phyloP scores from a whole-genome alignment of 2,888 invertebrate genomes.

The Brachyopa scutellaris region DNA sequence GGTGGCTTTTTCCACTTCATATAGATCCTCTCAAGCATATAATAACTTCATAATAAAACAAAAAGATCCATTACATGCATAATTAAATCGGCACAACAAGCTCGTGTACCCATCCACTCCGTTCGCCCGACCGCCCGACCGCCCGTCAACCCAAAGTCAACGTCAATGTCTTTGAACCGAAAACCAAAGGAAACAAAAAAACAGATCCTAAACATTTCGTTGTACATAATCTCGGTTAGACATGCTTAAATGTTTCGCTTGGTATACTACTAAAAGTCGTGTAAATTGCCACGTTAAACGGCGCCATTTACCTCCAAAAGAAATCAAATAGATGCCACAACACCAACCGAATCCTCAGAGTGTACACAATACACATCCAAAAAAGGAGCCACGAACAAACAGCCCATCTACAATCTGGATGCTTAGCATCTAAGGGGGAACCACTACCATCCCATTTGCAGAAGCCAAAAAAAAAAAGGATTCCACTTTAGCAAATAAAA shows the following conservation, averaged over 20 bases:
- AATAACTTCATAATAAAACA: slow-evolving; percentile 31
- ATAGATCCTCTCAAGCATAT: slow-evolving; percentile 12
- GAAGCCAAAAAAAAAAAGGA: slow-evolving; percentile 19
- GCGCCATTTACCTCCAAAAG: slow-evolving; percentile 11
- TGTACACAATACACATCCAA: slow-evolving; percentile 2
- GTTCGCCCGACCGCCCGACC: too few species aligned
- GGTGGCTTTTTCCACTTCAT: slow-evolving; percentile 4
- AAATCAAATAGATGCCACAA: slow-evolving; percentile 15
- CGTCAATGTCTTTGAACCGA: background rate
- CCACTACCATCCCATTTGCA: slow-evolving; percentile 8
- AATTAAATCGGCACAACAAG: slow-evolving; percentile 23
- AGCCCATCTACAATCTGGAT: slow-evolving; percentile 18
- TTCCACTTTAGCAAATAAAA: slow-evolving; percentile 49
- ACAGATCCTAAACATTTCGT: background rate
- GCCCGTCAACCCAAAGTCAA: background rate
- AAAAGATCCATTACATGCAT: slow-evolving; percentile 36
- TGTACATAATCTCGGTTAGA: slow-evolving; percentile 21
- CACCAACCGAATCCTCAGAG: slow-evolving; percentile 10
- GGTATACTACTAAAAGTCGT: slow-evolving; percentile 30
- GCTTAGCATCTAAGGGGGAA: slow-evolving; percentile 24
- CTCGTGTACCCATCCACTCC: background rate
- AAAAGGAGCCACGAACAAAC: slow-evolving; percentile 24
- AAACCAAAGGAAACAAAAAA: slow-evolving; percentile 3
- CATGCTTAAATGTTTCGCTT: slow-evolving; percentile 23
- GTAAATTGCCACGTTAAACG: slow-evolving; percentile 32